These are phyloP conservation scores for Leptinotarsa juncta DNA, from an alignment of 2,888 invertebrate genomes.

Conservation along the genomic window DNA sequence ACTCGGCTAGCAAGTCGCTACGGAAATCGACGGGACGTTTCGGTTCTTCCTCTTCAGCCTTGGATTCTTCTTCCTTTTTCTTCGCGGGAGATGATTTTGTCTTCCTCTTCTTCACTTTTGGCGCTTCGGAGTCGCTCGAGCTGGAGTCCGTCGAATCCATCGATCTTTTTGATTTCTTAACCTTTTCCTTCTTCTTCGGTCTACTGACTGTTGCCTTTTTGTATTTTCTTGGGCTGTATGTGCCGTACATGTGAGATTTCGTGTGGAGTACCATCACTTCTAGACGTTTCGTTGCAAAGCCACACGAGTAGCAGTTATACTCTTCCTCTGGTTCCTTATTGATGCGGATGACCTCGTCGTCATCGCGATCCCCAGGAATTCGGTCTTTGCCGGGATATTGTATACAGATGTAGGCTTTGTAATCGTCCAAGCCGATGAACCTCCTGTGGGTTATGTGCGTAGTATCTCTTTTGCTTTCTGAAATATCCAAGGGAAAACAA, in stretches of 20 bases:
- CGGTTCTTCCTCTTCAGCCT: conserved; percentile 44
- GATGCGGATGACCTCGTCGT: conserved; percentile 50
- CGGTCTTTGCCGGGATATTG: conserved; percentile 68
- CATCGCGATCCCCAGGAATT: conserved; percentile 45
- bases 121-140: conserved; percentile 40
- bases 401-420: conserved; percentile 74
- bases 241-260: conserved; percentile 74
- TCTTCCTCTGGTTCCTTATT: conserved; percentile 50
- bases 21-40: conserved; percentile 71
- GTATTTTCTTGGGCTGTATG: conserved; percentile 49
- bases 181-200: conserved; percentile 36
- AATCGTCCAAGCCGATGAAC: conserved; percentile 66
- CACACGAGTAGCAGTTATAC: conserved; percentile 52
- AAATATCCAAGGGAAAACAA: conserved; percentile 28
- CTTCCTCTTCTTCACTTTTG: conserved; percentile 46
- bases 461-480: conserved; percentile 46
- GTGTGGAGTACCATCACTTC: conserved; percentile 81
- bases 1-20: conserved; percentile 79
- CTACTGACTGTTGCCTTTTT: conserved; percentile 36
- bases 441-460: conserved; percentile 67
- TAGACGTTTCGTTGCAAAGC: conserved; percentile 75
- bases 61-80: conserved; percentile 56
- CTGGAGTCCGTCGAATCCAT: conserved; percentile 35
- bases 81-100: conserved; percentile 61
- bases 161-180: conserved; percentile 31